Conservation (phyloP, 2,797 vertebrate genomes). For the Muscicapa striata region DNA sequence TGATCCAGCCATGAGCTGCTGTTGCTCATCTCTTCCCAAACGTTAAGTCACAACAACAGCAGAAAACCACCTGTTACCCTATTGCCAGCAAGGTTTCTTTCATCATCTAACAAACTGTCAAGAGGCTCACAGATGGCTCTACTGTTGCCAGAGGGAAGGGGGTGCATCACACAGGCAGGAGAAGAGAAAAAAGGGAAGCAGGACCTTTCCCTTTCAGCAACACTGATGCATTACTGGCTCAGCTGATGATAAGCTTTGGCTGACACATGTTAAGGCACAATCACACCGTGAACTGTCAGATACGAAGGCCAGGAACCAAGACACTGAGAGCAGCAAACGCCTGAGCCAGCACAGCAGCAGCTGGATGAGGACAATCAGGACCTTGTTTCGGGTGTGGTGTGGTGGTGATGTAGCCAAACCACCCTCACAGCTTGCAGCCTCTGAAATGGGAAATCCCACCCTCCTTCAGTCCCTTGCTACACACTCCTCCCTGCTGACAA, state of each 20-base stretch:
- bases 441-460: slow-evolving; percentile 38
- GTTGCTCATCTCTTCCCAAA: background rate
- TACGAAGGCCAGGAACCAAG: background rate
- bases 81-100: background rate
- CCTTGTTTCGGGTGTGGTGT: slow-evolving; percentile 14
- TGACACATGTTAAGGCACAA: background rate
- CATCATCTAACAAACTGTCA: background rate
- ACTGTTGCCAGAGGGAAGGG: background rate
- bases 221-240: background rate
- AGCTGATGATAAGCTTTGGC: background rate
- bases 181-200: background rate
- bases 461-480: background rate
- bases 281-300: background rate
- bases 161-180: background rate
- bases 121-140: background rate
- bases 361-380: background rate
- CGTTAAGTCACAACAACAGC: background rate
- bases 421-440: background rate
- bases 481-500: slow-evolving; percentile 59
- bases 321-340: background rate
- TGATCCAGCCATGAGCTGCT: background rate
- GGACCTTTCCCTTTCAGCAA: background rate
- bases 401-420: slow-evolving; percentile 20
- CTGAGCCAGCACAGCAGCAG: slow-evolving; percentile 50
- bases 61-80: background rate